Conservation (phyloP, 2,113 vertebrate genomes). For the Heterocephalus glaber region DNA sequence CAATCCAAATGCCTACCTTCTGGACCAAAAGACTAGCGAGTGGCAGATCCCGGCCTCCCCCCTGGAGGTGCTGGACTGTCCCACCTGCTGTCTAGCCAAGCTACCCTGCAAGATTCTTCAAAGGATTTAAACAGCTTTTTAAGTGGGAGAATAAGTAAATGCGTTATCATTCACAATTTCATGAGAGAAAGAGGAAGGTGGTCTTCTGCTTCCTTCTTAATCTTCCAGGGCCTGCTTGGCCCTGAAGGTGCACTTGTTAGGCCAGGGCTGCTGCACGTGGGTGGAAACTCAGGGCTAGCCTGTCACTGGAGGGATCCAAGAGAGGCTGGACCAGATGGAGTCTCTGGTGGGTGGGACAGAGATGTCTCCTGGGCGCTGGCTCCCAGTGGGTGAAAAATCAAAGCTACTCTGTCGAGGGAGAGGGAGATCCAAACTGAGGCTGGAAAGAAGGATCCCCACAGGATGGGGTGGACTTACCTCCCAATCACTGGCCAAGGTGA, state of each 20-base stretch:
- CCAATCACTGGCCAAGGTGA: not conserved
- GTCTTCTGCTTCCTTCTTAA: constrained; percentile 63
- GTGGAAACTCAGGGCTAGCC: no score
- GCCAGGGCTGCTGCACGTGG: no score
- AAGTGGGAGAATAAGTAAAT: constrained; percentile 78
- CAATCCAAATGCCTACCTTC: constrained; percentile 80
- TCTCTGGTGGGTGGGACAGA: not conserved
- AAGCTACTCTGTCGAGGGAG: not conserved
- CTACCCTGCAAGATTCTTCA: constrained; percentile 82
- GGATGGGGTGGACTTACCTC: not conserved
- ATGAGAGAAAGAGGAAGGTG: constrained; percentile 54
- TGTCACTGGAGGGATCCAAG: no score
- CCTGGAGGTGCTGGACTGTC: constrained; percentile 78
- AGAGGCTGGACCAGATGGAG: constrained; percentile 14
- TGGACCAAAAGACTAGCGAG: constrained; percentile 76
- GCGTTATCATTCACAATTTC: constrained; percentile 78
- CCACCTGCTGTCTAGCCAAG: constrained; percentile 77
- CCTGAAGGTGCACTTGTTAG: no score
- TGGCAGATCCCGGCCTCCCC: constrained; percentile 77
- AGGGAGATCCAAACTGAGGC: not conserved
- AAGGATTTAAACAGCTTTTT: constrained; percentile 77
- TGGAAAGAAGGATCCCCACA: not conserved
- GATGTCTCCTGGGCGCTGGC: not conserved
- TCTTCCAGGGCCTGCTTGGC: no score
- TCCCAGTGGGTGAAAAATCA: not conserved